A percentile compares a stretch with the other conserved stretches of the same genome.
These are phyloP conservation scores for Chromis chromis DNA, from an alignment of 2,797 vertebrate species.

Conservation along the genomic window DNA sequence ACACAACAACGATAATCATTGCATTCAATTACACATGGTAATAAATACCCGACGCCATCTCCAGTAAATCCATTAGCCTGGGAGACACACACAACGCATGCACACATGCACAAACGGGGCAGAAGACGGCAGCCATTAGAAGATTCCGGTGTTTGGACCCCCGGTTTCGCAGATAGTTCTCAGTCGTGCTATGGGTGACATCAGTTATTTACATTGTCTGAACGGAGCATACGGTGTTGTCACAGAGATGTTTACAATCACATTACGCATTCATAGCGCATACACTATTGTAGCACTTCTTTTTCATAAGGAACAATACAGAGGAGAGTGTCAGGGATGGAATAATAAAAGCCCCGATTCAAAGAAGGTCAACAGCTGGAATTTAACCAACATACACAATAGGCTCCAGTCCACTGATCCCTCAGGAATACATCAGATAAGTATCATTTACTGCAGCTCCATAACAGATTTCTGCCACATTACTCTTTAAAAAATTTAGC, in stretches of 20 bases:
- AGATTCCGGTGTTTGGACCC: slow-evolving; percentile 62
- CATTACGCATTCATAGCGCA: slow-evolving; percentile 53
- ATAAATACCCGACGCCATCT: slow-evolving; percentile 87
- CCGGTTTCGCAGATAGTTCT: slow-evolving; percentile 46
- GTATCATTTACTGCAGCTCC: slow-evolving; percentile 55
- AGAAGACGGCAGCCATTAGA: slow-evolving; percentile 57
- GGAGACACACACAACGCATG: slow-evolving; percentile 66
- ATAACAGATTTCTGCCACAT: slow-evolving; percentile 57
- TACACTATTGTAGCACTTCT: slow-evolving; percentile 34
- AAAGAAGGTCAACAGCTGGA: slow-evolving; percentile 66
- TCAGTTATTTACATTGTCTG: slow-evolving; percentile 58
- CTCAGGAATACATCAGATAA: slow-evolving; percentile 57
- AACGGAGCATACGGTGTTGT: slow-evolving; percentile 34
- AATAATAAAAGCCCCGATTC: slow-evolving; percentile 46
- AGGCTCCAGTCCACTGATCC: slow-evolving; percentile 43
- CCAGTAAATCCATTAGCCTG: slow-evolving; percentile 87
- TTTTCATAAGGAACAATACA: slow-evolving; percentile 35
- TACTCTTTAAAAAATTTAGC: slow-evolving; percentile 49
- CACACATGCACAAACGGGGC: slow-evolving; percentile 57
- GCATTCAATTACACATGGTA: slow-evolving; percentile 89
- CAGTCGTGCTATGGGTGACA: slow-evolving; percentile 30
- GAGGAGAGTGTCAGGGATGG: slow-evolving; percentile 34
- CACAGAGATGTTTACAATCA: slow-evolving; percentile 45
- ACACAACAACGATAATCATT: slow-evolving; percentile 90
- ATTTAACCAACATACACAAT: slow-evolving; percentile 40